phyloP scores from a whole-genome alignment of 2,113 vertebrate genomes.

The Rhineura floridana region DNA sequence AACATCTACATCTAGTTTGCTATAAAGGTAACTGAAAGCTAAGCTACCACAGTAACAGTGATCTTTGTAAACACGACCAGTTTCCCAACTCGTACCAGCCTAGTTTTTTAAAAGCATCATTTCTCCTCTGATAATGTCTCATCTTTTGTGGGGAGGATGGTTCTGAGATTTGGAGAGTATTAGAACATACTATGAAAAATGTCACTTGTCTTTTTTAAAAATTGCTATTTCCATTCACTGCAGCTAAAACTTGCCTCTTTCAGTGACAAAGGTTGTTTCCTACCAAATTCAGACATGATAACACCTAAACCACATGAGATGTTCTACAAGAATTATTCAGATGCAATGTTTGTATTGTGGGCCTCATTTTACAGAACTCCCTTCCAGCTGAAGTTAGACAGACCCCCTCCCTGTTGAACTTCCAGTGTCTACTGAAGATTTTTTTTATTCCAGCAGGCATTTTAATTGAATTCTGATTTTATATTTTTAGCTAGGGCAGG shows the following conservation, averaged over 20 bases:
- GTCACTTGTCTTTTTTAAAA: not conserved
- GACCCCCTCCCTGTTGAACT: too few species aligned
- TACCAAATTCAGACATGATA: not conserved
- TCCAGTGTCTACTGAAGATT: too few species aligned
- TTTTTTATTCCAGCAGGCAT: too few species aligned
- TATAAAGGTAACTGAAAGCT: not conserved
- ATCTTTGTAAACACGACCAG: not conserved
- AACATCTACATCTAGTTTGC: not conserved
- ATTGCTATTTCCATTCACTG: not conserved
- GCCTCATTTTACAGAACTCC: too few species aligned
- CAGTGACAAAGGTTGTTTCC: rapidly evolving
- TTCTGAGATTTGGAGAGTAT: not conserved
- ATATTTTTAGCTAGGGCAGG: too few species aligned
- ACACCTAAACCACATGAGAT: not conserved
- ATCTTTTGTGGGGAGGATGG: not conserved
- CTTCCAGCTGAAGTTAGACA: too few species aligned
- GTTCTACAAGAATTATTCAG: not conserved
- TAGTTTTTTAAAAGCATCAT: not conserved
- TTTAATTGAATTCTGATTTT: too few species aligned
- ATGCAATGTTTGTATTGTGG: too few species aligned
- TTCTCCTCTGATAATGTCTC: not conserved
- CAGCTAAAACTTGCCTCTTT: slow-evolving; percentile 12
- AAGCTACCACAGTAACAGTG: not conserved
- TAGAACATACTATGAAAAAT: not conserved
- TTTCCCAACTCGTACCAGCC: not conserved